phyloP scores from a whole-genome alignment of 2,113 vertebrate species.

The Panthera tigris region DNA sequence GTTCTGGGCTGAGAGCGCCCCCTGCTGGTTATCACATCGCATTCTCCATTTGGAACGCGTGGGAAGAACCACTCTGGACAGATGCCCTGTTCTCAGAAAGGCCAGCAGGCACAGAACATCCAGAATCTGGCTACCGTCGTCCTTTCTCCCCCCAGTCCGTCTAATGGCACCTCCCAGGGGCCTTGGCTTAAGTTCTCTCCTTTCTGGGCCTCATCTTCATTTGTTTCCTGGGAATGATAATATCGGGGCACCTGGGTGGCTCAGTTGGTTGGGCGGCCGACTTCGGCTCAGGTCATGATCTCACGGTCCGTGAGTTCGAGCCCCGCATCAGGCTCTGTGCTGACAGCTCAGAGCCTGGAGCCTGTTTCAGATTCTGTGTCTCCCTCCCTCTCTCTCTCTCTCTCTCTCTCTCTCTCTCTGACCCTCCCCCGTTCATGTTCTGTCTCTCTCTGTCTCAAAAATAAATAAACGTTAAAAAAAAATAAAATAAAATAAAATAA shows the following conservation, averaged over 20 bases:
- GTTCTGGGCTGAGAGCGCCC: background rate
- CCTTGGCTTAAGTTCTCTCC: background rate
- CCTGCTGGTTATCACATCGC: background rate
- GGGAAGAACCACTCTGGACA: background rate
- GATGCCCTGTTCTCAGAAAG: background rate
- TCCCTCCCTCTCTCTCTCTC: too few relatives aligned
- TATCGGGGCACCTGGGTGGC: too few relatives aligned
- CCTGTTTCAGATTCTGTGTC: too few relatives aligned
- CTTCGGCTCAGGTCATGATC: too few relatives aligned
- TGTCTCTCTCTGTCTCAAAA: too few relatives aligned
- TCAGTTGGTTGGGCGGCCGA: too few relatives aligned
- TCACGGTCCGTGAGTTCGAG: too few relatives aligned
- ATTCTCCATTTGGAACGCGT: background rate
- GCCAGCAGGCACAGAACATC: background rate
- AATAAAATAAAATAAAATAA: background rate
- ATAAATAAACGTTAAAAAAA: too few relatives aligned
- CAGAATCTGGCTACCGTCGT: background rate
- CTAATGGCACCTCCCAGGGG: background rate
- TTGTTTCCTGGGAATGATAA: background rate
- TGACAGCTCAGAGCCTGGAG: too few relatives aligned
- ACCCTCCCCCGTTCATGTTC: too few relatives aligned
- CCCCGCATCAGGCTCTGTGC: too few relatives aligned
- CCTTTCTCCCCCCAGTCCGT: accelerated
- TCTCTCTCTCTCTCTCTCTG: too few relatives aligned
- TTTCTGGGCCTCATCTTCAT: background rate